Conservation (phyloP, 1,140 invertebrate genomes). For the Ridgeia piscesae region DNA sequence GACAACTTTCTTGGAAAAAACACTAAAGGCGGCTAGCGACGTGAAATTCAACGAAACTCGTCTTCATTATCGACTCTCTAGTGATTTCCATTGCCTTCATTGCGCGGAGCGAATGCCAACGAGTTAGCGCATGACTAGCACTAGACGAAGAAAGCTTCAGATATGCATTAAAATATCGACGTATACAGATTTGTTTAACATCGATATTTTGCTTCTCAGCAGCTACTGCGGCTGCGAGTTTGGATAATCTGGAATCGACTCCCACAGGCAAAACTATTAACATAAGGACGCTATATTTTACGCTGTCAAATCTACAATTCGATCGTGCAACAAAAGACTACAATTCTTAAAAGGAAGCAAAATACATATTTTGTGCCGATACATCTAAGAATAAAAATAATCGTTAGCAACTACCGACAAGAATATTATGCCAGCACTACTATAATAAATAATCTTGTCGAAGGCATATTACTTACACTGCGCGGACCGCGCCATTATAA, state of each 20-base stretch:
- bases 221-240: neutral
- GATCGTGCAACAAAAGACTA: too few relatives aligned
- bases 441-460: too few relatives aligned
- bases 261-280: neutral
- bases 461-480: too few relatives aligned
- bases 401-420: too few relatives aligned
- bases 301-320: neutral
- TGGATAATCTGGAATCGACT: neutral
- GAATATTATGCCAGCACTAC: too few relatives aligned
- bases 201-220: neutral
- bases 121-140: neutral
- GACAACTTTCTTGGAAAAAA: neutral
- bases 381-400: too few relatives aligned
- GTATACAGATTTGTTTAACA: neutral
- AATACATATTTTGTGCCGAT: too few relatives aligned
- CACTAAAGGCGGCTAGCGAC: neutral
- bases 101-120: neutral
- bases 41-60: neutral
- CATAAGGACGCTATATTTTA: neutral
- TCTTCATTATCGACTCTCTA: neutral
- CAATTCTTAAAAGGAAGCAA: too few relatives aligned
- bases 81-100: neutral
- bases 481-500: too few relatives aligned
- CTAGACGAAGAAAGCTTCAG: neutral
- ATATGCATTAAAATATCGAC: conserved; percentile 1